Evolutionary conservation across 2,888 invertebrate species (phyloP), one percentile per base, ranked within the genome.

Genomic region (Ochropleura leucogaster): DNA sequence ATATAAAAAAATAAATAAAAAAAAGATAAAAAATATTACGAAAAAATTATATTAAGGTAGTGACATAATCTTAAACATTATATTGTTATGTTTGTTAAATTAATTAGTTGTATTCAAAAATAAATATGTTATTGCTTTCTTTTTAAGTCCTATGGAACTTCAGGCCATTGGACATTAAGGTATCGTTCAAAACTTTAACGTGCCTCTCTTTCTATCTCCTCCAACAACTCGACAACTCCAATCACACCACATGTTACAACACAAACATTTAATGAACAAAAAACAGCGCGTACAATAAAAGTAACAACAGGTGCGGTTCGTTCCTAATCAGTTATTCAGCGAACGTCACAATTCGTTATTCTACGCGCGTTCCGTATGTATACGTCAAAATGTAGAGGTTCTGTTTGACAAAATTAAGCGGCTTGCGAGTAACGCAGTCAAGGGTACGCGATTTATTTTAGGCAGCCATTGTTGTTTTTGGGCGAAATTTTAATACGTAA

Each of bases 371-470:
- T n/a, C 70, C 66, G 68, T 80, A 68, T 79, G 72, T 91, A 91
- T 91, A 92, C 92, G 92, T 93, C 93, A 93, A 93, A 93, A 91
- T 89, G 89, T 89, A 88, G 90, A 88, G 90, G 91, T 89, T 89
- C 90, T 90, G 91, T 92, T 92, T 92, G 91, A 92, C 91, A 90
- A 93, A 93, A 93, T 93, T 93, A 93, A 91, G 90, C 91, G 88
- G 84, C 85, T 84, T 87, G 72, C 57, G 78, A 71, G 87, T 86
- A 85, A 87, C 80, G 83, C 84, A 88, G 88, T 89, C 88, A 89
- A 89, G 88, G 88, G 89, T 89, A 88, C 88, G 83, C 89, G 89
- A 90, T 91, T 91, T 90, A 89, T 90, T 88, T 86, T 84, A 71
- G 78, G 76, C 80, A 80, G 81, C 68, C 77, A 78, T 78, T 83